Conservation (phyloP, 1,140 invertebrate genomes). For the Latrodectus geometricus region DNA sequence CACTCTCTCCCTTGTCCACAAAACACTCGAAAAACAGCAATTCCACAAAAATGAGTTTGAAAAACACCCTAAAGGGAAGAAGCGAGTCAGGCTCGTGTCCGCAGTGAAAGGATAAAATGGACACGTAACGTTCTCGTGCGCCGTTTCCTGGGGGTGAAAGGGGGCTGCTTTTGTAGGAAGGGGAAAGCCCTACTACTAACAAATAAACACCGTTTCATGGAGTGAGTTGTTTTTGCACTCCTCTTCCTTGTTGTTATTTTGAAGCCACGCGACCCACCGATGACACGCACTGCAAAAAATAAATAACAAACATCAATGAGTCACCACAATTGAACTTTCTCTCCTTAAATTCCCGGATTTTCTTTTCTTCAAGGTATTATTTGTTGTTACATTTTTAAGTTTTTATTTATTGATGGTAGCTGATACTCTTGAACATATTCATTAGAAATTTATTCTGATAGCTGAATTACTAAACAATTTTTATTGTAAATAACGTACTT, state of each 20-base stretch:
- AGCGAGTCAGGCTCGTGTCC: not conserved
- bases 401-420: too few relatives aligned
- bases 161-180: too few relatives aligned
- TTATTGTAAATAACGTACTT: too few relatives aligned
- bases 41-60: too few relatives aligned
- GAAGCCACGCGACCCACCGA: conserved; percentile 13
- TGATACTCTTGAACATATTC: too few relatives aligned
- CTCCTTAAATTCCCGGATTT: too few relatives aligned
- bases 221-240: conserved; percentile 15
- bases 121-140: not conserved
- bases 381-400: too few relatives aligned
- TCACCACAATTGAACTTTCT: too few relatives aligned
- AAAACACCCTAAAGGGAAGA: not conserved
- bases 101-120: conserved; percentile 13
- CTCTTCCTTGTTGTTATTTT: conserved; percentile 19
- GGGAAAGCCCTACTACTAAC: not conserved
- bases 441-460: too few relatives aligned
- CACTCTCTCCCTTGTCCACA: not conserved
- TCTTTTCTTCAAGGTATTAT: too few relatives aligned
- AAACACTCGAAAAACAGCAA: not conserved
- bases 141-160: not conserved
- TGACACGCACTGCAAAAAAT: not conserved
- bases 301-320: not conserved
- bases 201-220: conserved; percentile 34
- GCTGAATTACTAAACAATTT: too few relatives aligned